phyloP scores from a whole-genome alignment of 2,888 invertebrate genomes.

The Drosophila austrosaltans region DNA sequence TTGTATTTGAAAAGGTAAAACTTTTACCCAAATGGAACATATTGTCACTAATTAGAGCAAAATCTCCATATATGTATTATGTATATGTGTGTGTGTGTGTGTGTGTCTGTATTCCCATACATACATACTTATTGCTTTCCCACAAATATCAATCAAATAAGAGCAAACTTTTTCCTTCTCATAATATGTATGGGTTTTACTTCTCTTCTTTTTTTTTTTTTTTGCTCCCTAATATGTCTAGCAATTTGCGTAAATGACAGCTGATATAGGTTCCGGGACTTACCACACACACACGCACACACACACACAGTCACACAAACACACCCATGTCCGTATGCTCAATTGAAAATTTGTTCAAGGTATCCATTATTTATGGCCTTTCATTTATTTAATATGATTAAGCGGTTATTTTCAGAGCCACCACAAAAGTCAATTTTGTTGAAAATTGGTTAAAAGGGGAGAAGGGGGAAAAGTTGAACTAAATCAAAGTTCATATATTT shows the following conservation, averaged over 20 bases:
- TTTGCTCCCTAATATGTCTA: slow-evolving; percentile 1
- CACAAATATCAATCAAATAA: slow-evolving; percentile 7
- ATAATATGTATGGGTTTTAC: slow-evolving; percentile 6
- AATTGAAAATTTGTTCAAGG: slow-evolving; percentile 8
- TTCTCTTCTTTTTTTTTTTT: background rate
- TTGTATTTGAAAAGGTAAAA: background rate
- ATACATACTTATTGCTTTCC: background rate
- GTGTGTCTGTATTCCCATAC: background rate
- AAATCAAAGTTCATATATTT: background rate
- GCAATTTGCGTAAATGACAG: slow-evolving; percentile 11
- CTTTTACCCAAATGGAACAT: slow-evolving; percentile 5
- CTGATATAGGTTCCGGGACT: slow-evolving; percentile 8
- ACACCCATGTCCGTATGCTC: background rate
- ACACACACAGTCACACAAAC: background rate
- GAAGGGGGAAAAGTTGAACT: background rate
- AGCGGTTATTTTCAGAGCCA: slow-evolving; percentile 3
- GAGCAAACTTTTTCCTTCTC: slow-evolving; percentile 1
- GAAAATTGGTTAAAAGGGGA: background rate
- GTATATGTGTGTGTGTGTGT: background rate
- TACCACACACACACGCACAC: background rate
- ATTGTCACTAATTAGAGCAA: slow-evolving; percentile 9
- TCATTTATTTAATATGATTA: slow-evolving; percentile 14
- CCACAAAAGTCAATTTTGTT: slow-evolving; percentile 7
- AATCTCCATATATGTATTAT: background rate
- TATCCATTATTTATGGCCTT: slow-evolving; percentile 13